Conservation (phyloP, 2,113 vertebrate species). For the Hemiscyllium ocellatum region DNA sequence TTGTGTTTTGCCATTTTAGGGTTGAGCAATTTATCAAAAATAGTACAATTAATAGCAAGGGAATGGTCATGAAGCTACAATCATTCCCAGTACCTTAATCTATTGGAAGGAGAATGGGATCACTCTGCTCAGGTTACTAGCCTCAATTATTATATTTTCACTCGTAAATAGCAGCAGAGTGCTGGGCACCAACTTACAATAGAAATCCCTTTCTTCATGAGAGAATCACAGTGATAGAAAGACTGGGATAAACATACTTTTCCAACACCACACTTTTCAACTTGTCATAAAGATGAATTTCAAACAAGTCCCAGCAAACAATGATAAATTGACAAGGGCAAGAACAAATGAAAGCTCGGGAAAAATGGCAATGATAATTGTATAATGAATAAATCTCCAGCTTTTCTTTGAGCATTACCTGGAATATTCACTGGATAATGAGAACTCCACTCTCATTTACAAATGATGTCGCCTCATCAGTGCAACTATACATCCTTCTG, state of each 20-base stretch:
- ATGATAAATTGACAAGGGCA: background rate
- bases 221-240: background rate
- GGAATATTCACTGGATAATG: background rate
- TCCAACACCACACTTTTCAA: no score
- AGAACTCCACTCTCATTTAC: background rate
- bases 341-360: background rate
- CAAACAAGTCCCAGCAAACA: background rate
- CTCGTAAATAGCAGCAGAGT: background rate
- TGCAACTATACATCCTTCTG: background rate
- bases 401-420: background rate
- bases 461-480: background rate
- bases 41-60: background rate
- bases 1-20: background rate
- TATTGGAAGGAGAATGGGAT: background rate
- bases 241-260: background rate
- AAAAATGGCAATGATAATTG: background rate
- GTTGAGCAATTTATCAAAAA: no score
- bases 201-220: background rate
- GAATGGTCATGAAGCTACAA: background rate
- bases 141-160: background rate
- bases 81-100: background rate
- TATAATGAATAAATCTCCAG: background rate
- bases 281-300: background rate
- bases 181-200: background rate
- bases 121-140: no score